Base-by-base conservation (phyloP, 2,888 invertebrate species). In the Drosophila nigricruria region DNA sequence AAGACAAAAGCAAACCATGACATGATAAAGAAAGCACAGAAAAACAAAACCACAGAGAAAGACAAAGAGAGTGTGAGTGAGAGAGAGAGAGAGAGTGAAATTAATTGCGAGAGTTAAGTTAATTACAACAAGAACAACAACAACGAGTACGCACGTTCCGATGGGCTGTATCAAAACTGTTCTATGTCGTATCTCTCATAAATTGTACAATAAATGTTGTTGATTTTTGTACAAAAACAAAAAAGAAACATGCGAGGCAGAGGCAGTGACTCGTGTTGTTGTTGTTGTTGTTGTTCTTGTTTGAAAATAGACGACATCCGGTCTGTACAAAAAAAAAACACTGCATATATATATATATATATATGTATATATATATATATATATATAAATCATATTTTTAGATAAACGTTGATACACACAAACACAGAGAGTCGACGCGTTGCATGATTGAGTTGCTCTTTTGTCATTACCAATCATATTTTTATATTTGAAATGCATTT, bases 281-380 rank as follows among this genome's bases (percentile, higher is more conserved):
- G 60, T 0, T 76, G 60, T 57, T 68, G 65, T 71, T 72, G 57
- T 72, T 82, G 73, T 74, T 85, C 50, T 78, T 78, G 75, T 80
- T 73, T 82, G 88, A 90, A 91, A 91, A 89, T 91, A 90, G 91
- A 91, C 91, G 77, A 89, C 91, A 91, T 91, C 91, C 90, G 90
- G 90, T 89, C 84, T 91, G 82, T 70, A 71, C 53, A 70, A 74
- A 87, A 83, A 83, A 76, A 77, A 62, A 74, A 76, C 20, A 52
- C 10, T 18, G 72, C n/a, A n/a, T n/a, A n/a, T n/a, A n/a, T n/a
- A n/a, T 43, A 42, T 69, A 78, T 63, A 70, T 20, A 79, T 88
- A 88, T 81, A 86, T 81, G 81, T 45, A 25, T 23, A 43, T 47
- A 43, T 70, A 77, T 63, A 71, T 20, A 38, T 40, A 78, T 81